Conservation (phyloP, 1,140 invertebrate genomes). For the Scylla paramamosain region DNA sequence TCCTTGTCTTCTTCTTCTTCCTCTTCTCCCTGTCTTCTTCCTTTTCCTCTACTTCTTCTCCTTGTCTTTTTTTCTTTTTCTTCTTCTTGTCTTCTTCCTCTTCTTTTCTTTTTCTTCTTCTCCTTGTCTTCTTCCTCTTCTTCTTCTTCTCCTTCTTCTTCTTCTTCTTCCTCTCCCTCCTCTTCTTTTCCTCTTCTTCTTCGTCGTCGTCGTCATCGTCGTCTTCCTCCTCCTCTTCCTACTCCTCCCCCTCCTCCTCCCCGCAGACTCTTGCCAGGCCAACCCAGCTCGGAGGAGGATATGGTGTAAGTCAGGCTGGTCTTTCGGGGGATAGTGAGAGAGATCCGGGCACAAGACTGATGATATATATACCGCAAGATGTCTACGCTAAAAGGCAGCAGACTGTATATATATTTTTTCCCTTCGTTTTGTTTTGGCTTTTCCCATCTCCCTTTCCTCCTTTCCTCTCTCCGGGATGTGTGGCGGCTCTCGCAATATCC, state of each 20-base stretch:
- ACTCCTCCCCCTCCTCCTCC: background rate
- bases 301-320: background rate
- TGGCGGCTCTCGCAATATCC: constrained; percentile 27
- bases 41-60: background rate
- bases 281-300: background rate
- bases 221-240: background rate
- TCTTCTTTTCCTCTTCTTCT: background rate
- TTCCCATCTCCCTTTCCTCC: background rate
- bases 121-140: background rate
- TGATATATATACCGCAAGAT: constrained; percentile 34
- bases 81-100: background rate
- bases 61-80: background rate
- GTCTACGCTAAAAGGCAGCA: constrained; percentile 40
- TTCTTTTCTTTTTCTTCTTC: background rate
- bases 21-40: background rate
- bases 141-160: no score
- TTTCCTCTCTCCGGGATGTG: background rate
- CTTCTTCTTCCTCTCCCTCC: no score
- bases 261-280: background rate
- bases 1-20: background rate
- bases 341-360: background rate
- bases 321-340: background rate
- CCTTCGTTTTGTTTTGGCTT: background rate
- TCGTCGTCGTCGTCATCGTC: background rate
- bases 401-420: background rate